phyloP scores from a whole-genome alignment of 2,797 vertebrate species.

The Halcyon leucocephala region DNA sequence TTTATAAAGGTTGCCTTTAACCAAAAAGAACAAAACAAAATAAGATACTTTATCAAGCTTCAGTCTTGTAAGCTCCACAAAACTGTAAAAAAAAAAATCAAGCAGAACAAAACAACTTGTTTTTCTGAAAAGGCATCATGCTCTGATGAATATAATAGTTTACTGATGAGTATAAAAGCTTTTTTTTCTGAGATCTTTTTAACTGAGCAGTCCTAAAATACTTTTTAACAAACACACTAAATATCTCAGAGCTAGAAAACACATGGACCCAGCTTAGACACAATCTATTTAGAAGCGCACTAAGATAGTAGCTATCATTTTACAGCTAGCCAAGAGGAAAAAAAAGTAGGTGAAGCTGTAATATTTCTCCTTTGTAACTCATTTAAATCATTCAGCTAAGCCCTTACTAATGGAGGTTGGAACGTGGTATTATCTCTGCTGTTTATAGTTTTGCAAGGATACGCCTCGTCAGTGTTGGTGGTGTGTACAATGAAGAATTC shows the following conservation, averaged over 20 bases:
- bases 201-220: not conserved
- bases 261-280: rapidly evolving
- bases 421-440: not conserved
- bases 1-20: not conserved
- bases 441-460: not conserved
- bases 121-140: not conserved
- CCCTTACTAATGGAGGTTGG: not conserved
- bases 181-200: not conserved
- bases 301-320: not conserved
- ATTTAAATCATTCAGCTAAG: not conserved
- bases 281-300: not conserved
- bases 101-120: not conserved
- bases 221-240: not conserved
- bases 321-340: not conserved
- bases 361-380: not conserved
- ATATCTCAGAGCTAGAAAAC: not conserved
- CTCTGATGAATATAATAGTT: not conserved
- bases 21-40: not conserved
- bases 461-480: rapidly evolving
- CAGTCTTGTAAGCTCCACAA: not conserved
- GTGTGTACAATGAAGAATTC: not conserved
- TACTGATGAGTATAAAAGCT: too few relatives aligned
- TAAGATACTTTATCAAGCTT: not conserved
- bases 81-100: rapidly evolving
- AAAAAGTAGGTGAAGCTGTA: not conserved